Evolutionary conservation across 2,888 invertebrate genomes (phyloP).

Genomic region (Melanotus villosus): DNA sequence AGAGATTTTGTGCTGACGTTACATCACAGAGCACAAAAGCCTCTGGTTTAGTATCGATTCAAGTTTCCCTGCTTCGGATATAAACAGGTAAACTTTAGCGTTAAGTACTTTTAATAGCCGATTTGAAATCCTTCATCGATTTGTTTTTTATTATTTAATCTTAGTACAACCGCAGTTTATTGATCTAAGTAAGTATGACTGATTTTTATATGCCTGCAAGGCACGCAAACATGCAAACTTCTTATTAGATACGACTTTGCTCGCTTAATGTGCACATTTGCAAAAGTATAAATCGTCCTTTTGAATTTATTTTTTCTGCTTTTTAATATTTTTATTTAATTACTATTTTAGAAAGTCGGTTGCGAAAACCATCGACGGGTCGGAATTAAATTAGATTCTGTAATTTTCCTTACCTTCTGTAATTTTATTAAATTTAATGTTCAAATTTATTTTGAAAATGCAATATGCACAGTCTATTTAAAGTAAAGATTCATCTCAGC

Average conservation of each 20-base stretch:
- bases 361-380: too few relatives aligned
- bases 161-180: too few relatives aligned
- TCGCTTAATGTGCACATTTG: too few relatives aligned
- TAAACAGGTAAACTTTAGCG: neutral
- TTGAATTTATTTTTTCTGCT: too few relatives aligned
- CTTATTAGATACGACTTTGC: too few relatives aligned
- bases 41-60: constrained; percentile 3
- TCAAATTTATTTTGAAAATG: neutral
- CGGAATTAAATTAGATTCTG: too few relatives aligned
- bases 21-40: constrained; percentile 12
- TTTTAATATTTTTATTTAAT: too few relatives aligned
- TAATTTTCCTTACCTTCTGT: too few relatives aligned
- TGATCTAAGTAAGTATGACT: neutral
- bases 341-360: too few relatives aligned
- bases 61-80: neutral
- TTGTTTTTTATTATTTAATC: too few relatives aligned
- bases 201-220: neutral
- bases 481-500: neutral
- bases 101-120: neutral
- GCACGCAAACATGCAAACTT: constrained; percentile 9
- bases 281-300: too few relatives aligned
- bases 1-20: constrained; percentile 18
- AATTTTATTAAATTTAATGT: neutral
- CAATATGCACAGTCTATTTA: neutral
- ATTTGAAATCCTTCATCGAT: too few relatives aligned